These are phyloP conservation scores for Ceraclea dissimilis DNA, from an alignment of 2,888 invertebrate genomes.

Conservation along the genomic window DNA sequence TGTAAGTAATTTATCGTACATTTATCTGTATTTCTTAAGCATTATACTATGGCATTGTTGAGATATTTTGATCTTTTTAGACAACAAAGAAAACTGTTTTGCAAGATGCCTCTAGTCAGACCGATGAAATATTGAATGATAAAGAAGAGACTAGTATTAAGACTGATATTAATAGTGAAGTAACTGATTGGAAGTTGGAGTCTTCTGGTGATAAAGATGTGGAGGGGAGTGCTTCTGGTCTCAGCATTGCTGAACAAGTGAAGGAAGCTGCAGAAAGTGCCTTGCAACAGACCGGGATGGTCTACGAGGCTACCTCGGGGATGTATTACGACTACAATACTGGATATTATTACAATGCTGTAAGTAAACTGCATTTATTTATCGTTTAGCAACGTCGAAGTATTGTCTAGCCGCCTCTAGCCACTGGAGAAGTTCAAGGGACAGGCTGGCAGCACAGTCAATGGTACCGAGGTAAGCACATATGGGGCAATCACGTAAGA, in stretches of 20 bases:
- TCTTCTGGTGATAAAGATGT: slow-evolving; percentile 1
- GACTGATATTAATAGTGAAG: slow-evolving; percentile 28
- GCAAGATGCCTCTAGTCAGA: slow-evolving; percentile 15
- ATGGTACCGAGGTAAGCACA: no score
- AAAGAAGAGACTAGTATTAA: slow-evolving; percentile 25
- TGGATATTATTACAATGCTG: slow-evolving; percentile 86
- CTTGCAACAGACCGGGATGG: slow-evolving; percentile 67
- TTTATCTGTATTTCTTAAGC: background rate
- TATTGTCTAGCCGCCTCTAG: no score
- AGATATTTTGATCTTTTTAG: background rate
- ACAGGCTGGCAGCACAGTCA: no score
- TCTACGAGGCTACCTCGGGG: slow-evolving; percentile 79
- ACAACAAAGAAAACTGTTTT: slow-evolving; percentile 2
- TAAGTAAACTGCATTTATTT: slow-evolving; percentile 50
- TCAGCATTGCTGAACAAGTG: slow-evolving; percentile 65
- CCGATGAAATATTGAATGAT: slow-evolving; percentile 1
- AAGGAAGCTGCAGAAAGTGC: slow-evolving; percentile 69
- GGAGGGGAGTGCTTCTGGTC: slow-evolving; percentile 17
- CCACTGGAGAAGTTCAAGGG: no score
- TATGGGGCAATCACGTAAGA: no score
- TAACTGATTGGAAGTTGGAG: slow-evolving; percentile 2
- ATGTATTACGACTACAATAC: slow-evolving; percentile 83
- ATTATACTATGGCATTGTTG: background rate
- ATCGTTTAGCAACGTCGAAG: no score
- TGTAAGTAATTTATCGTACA: slow-evolving; percentile 35